Evolutionary conservation across 2,888 invertebrate species (phyloP).

Genomic region (Polietes domitor): DNA sequence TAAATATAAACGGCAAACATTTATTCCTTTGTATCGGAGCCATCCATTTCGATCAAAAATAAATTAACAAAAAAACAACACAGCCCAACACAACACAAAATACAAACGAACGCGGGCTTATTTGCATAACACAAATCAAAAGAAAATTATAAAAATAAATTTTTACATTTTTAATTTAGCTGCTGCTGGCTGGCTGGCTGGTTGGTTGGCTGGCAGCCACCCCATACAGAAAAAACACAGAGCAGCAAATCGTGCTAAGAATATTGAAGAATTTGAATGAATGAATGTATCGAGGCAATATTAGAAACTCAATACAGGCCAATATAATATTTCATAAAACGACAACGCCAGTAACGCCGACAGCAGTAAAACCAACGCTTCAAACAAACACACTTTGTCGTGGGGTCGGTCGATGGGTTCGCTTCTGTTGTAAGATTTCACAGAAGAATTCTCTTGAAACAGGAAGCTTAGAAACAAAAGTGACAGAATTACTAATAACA

Average conservation of each 20-base stretch:
- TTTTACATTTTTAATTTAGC: slow-evolving; percentile 11
- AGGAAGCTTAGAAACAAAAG: slow-evolving; percentile 60
- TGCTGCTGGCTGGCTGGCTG: slow-evolving; percentile 17
- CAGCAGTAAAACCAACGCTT: not conserved
- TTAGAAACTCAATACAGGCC: slow-evolving; percentile 32
- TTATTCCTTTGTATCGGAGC: not conserved
- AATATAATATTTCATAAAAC: slow-evolving; percentile 42
- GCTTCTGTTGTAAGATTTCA: slow-evolving; percentile 30
- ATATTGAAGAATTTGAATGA: slow-evolving; percentile 44
- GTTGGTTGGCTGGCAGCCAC: slow-evolving; percentile 16
- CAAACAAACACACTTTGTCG: not conserved
- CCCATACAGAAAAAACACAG: slow-evolving; percentile 9
- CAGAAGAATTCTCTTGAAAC: slow-evolving; percentile 45
- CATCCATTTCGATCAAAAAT: not conserved
- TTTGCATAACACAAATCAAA: slow-evolving; percentile 53
- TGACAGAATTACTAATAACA: slow-evolving; percentile 65
- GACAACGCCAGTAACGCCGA: slow-evolving; percentile 4
- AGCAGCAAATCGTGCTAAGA: slow-evolving; percentile 44
- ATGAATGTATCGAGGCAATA: slow-evolving; percentile 24
- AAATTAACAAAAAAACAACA: not conserved
- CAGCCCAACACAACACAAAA: not conserved
- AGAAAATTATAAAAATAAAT: not conserved
- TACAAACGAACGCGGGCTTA: slow-evolving; percentile 40
- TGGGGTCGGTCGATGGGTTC: not conserved
- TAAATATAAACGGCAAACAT: slow-evolving; percentile 23